Evolutionary conservation across 2,888 invertebrate genomes (phyloP).

Genomic region (Hypomecis atomaria): DNA sequence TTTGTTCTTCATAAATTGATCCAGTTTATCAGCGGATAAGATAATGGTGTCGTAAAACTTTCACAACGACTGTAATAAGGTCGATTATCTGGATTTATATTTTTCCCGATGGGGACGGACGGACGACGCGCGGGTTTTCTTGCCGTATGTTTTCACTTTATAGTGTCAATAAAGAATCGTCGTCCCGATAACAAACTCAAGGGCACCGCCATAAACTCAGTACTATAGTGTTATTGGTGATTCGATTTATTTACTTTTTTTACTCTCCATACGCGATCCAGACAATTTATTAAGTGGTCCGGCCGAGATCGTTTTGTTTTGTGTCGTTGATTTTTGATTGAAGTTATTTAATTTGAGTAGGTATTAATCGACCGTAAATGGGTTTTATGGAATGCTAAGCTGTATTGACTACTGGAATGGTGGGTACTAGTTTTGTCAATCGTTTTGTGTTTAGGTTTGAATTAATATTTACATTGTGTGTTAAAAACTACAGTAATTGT

Average conservation of each 20-base stretch:
- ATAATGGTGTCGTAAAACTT: conserved; percentile 36
- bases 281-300: conserved; percentile 77
- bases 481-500: neutral
- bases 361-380: conserved; percentile 64
- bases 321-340: conserved; percentile 58
- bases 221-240: conserved; percentile 80
- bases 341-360: conserved; percentile 60
- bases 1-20: conserved; percentile 24
- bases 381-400: conserved; percentile 17
- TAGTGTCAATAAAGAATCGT: conserved; percentile 77
- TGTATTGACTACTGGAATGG: conserved; percentile 13
- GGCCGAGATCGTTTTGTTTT: conserved; percentile 59
- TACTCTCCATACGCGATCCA: conserved; percentile 57
- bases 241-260: conserved; percentile 73
- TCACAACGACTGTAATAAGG: conserved; percentile 38
- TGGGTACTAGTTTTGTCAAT: neutral
- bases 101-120: conserved; percentile 27
- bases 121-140: conserved; percentile 39
- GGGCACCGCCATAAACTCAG: conserved; percentile 77
- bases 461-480: neutral
- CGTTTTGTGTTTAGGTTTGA: conserved; percentile 2
- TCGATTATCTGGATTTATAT: conserved; percentile 41
- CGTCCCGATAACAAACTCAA: conserved; percentile 72
- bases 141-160: conserved; percentile 67
- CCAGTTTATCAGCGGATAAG: conserved; percentile 25